Evolutionary conservation across 2,113 vertebrate genomes (phyloP).

Genomic region (Motacilla tschutschensis): DNA sequence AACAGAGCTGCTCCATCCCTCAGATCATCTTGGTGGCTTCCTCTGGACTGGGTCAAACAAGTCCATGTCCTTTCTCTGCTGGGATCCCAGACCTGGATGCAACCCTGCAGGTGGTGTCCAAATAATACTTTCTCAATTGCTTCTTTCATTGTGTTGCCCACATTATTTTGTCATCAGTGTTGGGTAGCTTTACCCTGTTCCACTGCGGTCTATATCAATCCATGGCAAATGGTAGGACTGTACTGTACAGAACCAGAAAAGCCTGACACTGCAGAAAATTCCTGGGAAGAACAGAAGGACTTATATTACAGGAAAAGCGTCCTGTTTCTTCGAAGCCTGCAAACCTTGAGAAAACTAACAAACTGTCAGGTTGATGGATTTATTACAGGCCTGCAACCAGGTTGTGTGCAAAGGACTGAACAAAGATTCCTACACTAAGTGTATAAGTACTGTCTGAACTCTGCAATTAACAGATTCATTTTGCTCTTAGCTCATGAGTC

Average conservation of each 20-base stretch:
- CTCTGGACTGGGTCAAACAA: accelerated
- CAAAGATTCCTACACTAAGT: not conserved
- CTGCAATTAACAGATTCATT: not conserved
- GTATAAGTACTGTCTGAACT: not conserved
- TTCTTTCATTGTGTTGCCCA: not conserved
- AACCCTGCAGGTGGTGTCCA: not conserved
- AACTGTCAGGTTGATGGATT: not conserved
- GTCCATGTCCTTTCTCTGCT: accelerated
- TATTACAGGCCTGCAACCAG: not conserved
- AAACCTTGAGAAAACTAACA: not conserved
- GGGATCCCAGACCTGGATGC: not conserved
- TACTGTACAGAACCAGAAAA: not conserved
- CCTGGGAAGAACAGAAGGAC: not conserved
- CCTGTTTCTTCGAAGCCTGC: not conserved
- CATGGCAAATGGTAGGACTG: not conserved
- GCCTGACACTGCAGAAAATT: not conserved
- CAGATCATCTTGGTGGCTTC: not conserved
- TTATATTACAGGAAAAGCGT: not conserved
- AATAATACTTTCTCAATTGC: not conserved
- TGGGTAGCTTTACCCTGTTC: not conserved
- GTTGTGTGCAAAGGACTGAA: not conserved
- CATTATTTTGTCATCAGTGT: not conserved
- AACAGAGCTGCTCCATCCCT: not conserved
- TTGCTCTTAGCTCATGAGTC: not conserved
- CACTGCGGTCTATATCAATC: not conserved